Percentiles rank a stretch among this genome's conserved stretches.
These are phyloP conservation scores for Dipodomys spectabilis DNA, from an alignment of 2,113 vertebrate species.

Conservation along the genomic window DNA sequence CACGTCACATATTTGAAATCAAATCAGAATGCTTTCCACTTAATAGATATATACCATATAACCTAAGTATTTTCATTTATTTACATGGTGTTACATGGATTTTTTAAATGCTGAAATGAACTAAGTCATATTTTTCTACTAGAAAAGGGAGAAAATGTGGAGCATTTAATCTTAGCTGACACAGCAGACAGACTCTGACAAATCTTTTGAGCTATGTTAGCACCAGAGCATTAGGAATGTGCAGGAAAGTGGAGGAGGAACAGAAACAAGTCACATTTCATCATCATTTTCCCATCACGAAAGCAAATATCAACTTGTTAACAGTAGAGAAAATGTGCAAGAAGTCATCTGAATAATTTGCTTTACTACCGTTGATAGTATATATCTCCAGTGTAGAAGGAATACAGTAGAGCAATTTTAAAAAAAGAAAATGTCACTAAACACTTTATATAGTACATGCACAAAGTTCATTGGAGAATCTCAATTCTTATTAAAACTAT, in stretches of 20 bases:
- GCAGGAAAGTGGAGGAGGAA: neutral
- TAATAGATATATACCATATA: neutral
- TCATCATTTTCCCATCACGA: constrained; percentile 50
- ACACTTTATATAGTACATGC: too few relatives aligned
- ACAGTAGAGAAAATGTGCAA: neutral
- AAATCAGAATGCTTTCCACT: constrained; percentile 10
- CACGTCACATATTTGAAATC: neutral
- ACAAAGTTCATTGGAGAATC: too few relatives aligned
- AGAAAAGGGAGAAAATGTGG: neutral
- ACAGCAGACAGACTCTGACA: neutral
- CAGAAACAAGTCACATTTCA: constrained; percentile 31
- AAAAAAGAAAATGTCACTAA: too few relatives aligned
- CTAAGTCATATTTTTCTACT: neutral
- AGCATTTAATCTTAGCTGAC: constrained; percentile 2
- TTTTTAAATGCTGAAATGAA: constrained; percentile 23
- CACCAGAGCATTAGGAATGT: neutral
- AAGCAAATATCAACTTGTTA: neutral
- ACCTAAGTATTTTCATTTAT: neutral
- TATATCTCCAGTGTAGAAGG: neutral
- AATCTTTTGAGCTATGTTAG: neutral
- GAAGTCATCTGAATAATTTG: neutral
- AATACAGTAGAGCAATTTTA: too few relatives aligned
- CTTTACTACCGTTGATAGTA: neutral
- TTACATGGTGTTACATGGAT: neutral
- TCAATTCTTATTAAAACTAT: too few relatives aligned